Evolutionary conservation across 2,797 vertebrate species (phyloP), one percentile per base, ranked within the genome.

Genomic region (Alca torda): DNA sequence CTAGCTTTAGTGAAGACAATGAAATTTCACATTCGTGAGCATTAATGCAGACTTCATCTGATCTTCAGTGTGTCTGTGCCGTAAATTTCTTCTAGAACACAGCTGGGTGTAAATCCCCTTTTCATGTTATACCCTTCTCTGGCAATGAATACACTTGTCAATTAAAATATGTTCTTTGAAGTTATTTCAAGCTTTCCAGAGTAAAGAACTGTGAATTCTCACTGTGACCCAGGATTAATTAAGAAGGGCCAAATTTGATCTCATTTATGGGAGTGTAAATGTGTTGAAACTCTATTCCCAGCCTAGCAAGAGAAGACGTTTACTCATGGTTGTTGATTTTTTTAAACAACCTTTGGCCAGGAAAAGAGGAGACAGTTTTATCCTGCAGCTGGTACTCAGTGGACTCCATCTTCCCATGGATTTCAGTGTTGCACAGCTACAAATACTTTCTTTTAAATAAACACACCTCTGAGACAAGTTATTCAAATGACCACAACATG

Each of bases 91-190:
- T 92, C 82, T 81, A 81, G 89, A 92, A 41, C 65, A 5, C 82
- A 91, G 87, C 87, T 91, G 70, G 72, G 88, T 85, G 89, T 77
- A 97, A 95, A 96, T 95, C 89, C 87, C 76, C 48, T 80, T 95
- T 97, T 91, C 84, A 94, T 95, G 92, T 95, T 89, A 95, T 69
- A 96, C 67, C 56, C 80, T 35, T 87, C 61, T 87, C 48, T 70
- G 95, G 75, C 93, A 93, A 85, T 75, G 95, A 95, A 93, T 90
- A 92, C 91, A 94, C 68, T 94, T 97, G 84, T 94, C 96, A 97
- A 97, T 96, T 97, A 97, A 97, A 97, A 92, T n/a, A 83, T 11
- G 11, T 65, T 90, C 97, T 97, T 97, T 97, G 96, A 97, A 97
- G 95, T 85, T 91, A 65, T 82, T 95, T 96, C 85, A 89, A 69